Evolutionary conservation across 2,888 invertebrate genomes (phyloP), one percentile per base, ranked within the genome.

Genomic region (Pyrgus malvae): DNA sequence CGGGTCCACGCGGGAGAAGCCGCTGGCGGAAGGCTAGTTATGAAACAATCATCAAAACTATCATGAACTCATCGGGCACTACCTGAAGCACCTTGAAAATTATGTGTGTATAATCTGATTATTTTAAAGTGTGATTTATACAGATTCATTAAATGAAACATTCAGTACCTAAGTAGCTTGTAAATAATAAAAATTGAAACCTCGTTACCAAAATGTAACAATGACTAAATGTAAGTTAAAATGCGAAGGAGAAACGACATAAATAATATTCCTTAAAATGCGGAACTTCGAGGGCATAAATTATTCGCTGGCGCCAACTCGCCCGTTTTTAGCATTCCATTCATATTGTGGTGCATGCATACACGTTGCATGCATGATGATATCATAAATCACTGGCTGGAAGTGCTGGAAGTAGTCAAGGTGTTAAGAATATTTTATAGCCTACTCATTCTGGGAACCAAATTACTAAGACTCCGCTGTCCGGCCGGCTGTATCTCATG

Each of bases 261-360:
- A 45, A 53, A 54, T 54, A 54, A 46, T 54, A 46, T 54, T 54
- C 46, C 46, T 40, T 53, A 46, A 53, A 53, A 53, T 16, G 45
- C 45, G 38, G 45, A 40, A 53, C 45, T 31, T 53, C 40, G 31
- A 45, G 23, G 31, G 38, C 53, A 53, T 53, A 53, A 53, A 53
- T 53, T 46, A 53, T 53, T 31, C 38, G 38, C 29, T 31, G 31
- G 45, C 53, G 45, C 38, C 53, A 53, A 53, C 51, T 45, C 44
- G 51, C 51, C 37, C 38, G 51, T 44, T 53, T 53, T 53, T 46
- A 46, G 53, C 53, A 46, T 53, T 53, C 45, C 53, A 53, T 53
- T 53, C 45, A 53, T 53, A 53, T 53, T 45, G 53, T 53, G 37
- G 44, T 51, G 44, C 51, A 53, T 51, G 45, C 38, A 45, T 46